These are phyloP conservation scores for Pollimyrus isidori DNA, from an alignment of 2,113 vertebrate species.

Conservation along the genomic window DNA sequence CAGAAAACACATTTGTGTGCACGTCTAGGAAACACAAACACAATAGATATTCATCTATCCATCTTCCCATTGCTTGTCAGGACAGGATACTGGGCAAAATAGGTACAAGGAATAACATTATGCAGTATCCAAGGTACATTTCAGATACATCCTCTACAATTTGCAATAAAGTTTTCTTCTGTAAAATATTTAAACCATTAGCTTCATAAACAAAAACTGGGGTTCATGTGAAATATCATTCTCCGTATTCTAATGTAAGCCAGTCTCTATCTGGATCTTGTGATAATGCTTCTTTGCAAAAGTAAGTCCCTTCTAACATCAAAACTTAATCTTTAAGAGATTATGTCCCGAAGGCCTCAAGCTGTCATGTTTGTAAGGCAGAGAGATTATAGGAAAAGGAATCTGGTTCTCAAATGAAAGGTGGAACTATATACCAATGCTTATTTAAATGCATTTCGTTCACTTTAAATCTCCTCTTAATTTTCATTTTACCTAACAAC, in stretches of 20 bases:
- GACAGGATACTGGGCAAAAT: background rate
- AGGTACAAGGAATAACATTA: background rate
- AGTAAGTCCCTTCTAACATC: background rate
- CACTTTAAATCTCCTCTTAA: background rate
- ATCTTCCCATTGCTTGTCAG: background rate
- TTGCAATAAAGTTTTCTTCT: background rate
- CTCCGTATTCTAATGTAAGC: background rate
- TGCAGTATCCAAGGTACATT: background rate
- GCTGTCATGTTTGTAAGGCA: background rate
- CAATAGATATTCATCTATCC: background rate
- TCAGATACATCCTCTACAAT: background rate
- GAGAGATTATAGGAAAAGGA: background rate
- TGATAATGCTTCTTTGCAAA: background rate
- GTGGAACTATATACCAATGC: background rate
- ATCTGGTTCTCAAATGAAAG: background rate
- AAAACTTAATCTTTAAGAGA: background rate
- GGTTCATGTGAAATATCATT: background rate
- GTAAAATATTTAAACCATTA: background rate
- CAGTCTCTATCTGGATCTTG: background rate
- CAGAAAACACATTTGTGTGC: background rate
- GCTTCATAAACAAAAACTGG: background rate
- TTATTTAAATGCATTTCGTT: background rate
- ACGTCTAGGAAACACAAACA: background rate
- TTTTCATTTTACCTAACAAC: background rate
- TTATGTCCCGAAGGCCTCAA: background rate